These are phyloP conservation scores for Drosophila infuscata DNA, from an alignment of 2,888 invertebrate genomes.

Conservation along the genomic window DNA sequence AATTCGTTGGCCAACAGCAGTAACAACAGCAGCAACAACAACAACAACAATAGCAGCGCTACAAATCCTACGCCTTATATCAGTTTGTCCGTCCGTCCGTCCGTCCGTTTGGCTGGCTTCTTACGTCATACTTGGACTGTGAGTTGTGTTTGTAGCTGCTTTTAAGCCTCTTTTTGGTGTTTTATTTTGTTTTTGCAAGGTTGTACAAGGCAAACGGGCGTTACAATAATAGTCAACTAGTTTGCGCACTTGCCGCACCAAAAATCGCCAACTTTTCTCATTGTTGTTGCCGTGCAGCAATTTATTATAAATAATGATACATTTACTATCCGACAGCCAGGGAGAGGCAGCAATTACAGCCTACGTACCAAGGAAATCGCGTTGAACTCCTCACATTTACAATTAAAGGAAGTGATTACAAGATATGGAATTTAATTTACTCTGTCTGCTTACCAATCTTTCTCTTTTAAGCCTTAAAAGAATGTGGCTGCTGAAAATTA, in stretches of 20 bases:
- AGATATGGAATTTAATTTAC: slow-evolving; percentile 3
- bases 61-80: slow-evolving; percentile 68
- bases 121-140: slow-evolving; percentile 62
- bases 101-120: slow-evolving; percentile 28
- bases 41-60: slow-evolving; percentile 13
- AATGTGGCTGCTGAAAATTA: neutral
- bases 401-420: slow-evolving; percentile 34
- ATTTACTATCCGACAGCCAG: slow-evolving; percentile 14
- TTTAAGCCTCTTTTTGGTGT: slow-evolving; percentile 40
- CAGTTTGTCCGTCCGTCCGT: slow-evolving; percentile 17
- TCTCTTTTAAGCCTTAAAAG: slow-evolving; percentile 5
- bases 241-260: slow-evolving; percentile 60
- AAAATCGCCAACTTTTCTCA: slow-evolving; percentile 48
- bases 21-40: slow-evolving; percentile 1
- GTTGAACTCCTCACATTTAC: slow-evolving; percentile 51
- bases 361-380: slow-evolving; percentile 53
- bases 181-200: slow-evolving; percentile 60
- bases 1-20: slow-evolving; percentile 19
- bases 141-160: slow-evolving; percentile 34
- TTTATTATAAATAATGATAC: slow-evolving; percentile 53
- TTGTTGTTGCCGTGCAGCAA: slow-evolving; percentile 31
- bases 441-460: slow-evolving; percentile 18
- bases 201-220: slow-evolving; percentile 78
- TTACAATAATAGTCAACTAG: slow-evolving; percentile 77
- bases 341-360: slow-evolving; percentile 51